Base-by-base conservation (phyloP, 2,113 vertebrate genomes). In the Syrrhaptes paradoxus region DNA sequence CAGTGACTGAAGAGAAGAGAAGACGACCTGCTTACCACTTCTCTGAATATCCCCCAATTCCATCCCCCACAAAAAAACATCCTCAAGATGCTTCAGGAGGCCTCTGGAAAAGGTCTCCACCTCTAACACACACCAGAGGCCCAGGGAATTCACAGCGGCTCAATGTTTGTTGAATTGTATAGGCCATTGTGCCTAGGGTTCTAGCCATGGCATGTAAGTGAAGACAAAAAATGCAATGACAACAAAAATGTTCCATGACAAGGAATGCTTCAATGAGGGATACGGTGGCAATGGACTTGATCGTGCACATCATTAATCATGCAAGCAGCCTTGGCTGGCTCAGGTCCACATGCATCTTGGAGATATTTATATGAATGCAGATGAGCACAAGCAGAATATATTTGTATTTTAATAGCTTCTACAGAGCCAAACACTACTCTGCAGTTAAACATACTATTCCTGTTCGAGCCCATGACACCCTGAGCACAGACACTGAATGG, bases 341-440 rank as follows among this genome's bases (percentile, higher is more conserved):
- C 45, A 49, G 55, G 63, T 57, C 49, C 1, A 0, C 75, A 34
- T 74, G 57, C 58, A 22, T 73, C 63, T 87, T 59, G 2, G 85
- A 91, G 52, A 58, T 55, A 46, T 58, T 75, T 52, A 62, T 48
- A 84, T 45, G 48, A 94, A 80, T 68, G 76, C 85, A 92, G 76
- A 93, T 78, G 73, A 96, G 89, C 73, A 89, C 91, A 90, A 61
- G 68, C 61, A 92, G 61, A 59, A 70, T 65, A 32, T 34, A 68
- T 73, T 95, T 92, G 22, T 61, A 70, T 81, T 85, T 91, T 31
- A 78, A 48, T n/a, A 81, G 57, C 38, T 91, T 78, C 62, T 91
- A 82, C 34, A 81, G 62, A 63, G 80, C 70, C 77, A 81, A 89
- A 74, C 51, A 54, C 19, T n/a, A 71, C n/a, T 65, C 51, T 83